Evolutionary conservation across 2,113 vertebrate genomes (phyloP).

Genomic region (Myotis yumanensis): DNA sequence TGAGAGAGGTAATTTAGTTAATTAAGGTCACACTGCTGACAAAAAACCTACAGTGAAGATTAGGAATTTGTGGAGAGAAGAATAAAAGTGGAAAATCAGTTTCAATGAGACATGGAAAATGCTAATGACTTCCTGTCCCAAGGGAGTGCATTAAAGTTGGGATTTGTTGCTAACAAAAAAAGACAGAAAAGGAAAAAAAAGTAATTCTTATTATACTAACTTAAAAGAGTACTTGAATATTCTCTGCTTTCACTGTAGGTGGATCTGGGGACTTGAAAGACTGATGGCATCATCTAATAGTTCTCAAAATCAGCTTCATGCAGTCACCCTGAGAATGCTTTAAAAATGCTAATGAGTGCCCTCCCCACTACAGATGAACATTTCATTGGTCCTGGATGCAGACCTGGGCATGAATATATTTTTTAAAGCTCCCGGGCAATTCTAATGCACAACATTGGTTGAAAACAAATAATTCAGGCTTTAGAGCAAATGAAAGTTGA

Average conservation of each 20-base stretch:
- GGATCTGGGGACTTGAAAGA: constrained; percentile 13
- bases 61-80: neutral
- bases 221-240: neutral
- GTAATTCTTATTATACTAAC: neutral
- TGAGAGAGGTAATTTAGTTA: neutral
- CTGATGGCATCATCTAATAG: neutral
- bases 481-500: neutral
- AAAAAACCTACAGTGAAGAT: neutral
- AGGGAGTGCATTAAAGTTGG: neutral
- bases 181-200: neutral
- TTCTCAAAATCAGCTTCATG: neutral
- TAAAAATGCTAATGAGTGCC: neutral
- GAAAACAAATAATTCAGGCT: neutral
- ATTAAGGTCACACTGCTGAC: neutral
- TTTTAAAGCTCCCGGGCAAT: neutral
- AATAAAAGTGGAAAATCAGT: neutral
- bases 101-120: neutral
- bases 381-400: neutral
- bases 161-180: neutral
- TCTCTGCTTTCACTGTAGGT: neutral
- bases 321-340: neutral
- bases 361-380: neutral
- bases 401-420: neutral
- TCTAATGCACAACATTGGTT: neutral
- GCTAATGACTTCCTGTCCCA: neutral